Base-by-base conservation (phyloP, 2,113 vertebrate genomes). In the Crotalus helleri region DNA sequence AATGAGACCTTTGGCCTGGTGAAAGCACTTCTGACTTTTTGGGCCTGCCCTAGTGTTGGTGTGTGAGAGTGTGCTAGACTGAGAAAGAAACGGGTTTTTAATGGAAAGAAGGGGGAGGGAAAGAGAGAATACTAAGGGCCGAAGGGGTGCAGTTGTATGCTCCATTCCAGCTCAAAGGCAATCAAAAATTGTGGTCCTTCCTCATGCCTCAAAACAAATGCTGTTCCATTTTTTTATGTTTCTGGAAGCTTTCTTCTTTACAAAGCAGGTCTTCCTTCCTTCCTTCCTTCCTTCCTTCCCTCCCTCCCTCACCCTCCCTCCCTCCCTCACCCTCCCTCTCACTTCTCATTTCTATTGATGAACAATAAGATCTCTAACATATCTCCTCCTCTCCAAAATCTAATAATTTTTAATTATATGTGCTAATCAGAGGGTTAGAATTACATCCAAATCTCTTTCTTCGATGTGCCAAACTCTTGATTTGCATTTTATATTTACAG, bases 31-130 rank as follows among this genome's bases (percentile, higher is more conserved):
- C 86, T 5, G 64, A 85, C 51, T 89, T 87, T 94, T 90, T 93
- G 85, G 92, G 61, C n/a, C 89, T 88, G 59, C 49, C 88, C 90
- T 61, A 81, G 33, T 81, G 33, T 81, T 39, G 33, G 53, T 61
- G 61, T 91, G 61, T 85, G 5, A 90, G 46, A 39, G 93, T 93
- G 93, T 92, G 91, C 91, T 92, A 49, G 57, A 85, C 94, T 96
- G 95, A 94, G 94, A 90, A 2, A 0, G 2, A 54, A 61, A 87
- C 61, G 46, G 49, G 51, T 58, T 92, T 92, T 91, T 69, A 93
- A 86, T 61, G 54, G 8, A 87, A 12, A 55, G 85, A 64, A 58
- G 85, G 69, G 92, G 26, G 6, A 8, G 17, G 85, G 29, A 1
- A 9, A 8, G 19, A 58, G 55, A 26, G 21, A 24, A 21, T 6